These are phyloP conservation scores for Phrynocephalus vlangalii DNA, from an alignment of 2,797 vertebrate genomes.

Conservation along the genomic window DNA sequence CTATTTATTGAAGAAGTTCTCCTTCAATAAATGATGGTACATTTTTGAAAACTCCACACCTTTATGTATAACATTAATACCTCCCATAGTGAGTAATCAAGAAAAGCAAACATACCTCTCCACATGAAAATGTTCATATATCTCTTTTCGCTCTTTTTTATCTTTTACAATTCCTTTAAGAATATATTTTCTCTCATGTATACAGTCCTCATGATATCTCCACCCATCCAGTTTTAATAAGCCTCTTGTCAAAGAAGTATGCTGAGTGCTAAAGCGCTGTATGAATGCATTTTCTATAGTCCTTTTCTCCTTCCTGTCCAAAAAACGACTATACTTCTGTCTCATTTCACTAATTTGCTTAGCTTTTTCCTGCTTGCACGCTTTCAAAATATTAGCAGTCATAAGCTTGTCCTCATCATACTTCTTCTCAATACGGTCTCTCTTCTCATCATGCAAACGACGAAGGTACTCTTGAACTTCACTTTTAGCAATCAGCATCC, in stretches of 20 bases:
- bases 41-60: not conserved
- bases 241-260: constrained; percentile 52
- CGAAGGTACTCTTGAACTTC: constrained; percentile 8
- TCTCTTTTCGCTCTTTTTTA: constrained; percentile 51
- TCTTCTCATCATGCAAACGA: constrained; percentile 48
- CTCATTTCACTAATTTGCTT: constrained; percentile 59
- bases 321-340: constrained; percentile 62
- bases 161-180: constrained; percentile 43
- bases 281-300: constrained; percentile 57
- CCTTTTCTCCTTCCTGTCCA: constrained; percentile 62
- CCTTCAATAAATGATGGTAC: not conserved
- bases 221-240: constrained; percentile 62
- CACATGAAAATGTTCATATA: constrained; percentile 53
- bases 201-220: constrained; percentile 20
- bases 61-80: not conserved
- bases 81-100: not conserved
- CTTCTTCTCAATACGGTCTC: not conserved
- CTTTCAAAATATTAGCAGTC: constrained; percentile 38
- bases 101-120: constrained; percentile 55
- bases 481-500: constrained; percentile 29
- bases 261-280: constrained; percentile 61
- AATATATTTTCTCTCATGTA: constrained; percentile 51
- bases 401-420: constrained; percentile 44
- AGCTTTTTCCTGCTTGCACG: constrained; percentile 39
- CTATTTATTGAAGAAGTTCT: not conserved